Conservation (phyloP, 2,797 vertebrate genomes). For the Loris lydekkerianus region DNA sequence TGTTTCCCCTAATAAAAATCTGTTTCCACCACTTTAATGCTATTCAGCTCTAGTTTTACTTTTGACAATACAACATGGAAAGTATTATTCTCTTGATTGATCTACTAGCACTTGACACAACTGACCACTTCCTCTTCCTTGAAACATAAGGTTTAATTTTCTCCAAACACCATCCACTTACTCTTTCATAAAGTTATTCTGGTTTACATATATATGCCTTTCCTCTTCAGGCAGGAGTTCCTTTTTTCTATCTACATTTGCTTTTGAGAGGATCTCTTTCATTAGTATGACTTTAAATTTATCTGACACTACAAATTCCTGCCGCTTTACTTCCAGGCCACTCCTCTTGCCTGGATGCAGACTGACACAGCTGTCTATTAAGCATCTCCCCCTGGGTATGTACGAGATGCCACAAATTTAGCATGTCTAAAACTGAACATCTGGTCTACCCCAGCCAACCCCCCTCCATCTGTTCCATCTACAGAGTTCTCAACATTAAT, state of each 20-base stretch:
- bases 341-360: neutral
- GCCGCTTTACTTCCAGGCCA: neutral
- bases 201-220: neutral
- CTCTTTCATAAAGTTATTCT: neutral
- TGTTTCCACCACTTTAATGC: neutral
- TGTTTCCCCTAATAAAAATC: neutral
- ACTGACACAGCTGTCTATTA: neutral
- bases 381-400: neutral
- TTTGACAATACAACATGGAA: neutral
- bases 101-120: neutral
- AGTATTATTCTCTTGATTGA: neutral
- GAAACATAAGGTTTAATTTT: neutral
- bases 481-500: neutral
- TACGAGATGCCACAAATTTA: neutral
- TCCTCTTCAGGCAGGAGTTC: neutral
- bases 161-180: neutral
- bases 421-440: neutral
- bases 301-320: neutral
- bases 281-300: neutral
- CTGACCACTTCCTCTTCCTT: neutral
- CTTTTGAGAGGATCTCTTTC: neutral
- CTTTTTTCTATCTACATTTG: neutral
- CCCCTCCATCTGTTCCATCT: neutral
- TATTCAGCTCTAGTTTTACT: neutral
- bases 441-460: neutral